These are phyloP conservation scores for Gastracanthus pulcherrimus DNA, from an alignment of 2,888 invertebrate genomes.

Conservation along the genomic window DNA sequence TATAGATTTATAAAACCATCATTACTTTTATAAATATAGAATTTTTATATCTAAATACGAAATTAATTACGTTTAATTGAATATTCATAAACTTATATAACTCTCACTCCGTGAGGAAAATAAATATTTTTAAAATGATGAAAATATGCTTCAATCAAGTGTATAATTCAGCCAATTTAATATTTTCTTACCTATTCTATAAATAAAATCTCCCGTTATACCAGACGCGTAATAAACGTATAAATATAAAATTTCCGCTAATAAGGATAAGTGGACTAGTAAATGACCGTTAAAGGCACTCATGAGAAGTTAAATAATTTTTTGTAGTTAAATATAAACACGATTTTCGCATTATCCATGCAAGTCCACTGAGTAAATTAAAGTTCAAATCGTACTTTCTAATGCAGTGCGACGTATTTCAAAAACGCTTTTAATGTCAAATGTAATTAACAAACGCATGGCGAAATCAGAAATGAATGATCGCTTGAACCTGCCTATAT, in stretches of 20 bases:
- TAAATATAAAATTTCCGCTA: not conserved
- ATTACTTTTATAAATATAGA: too few relatives aligned
- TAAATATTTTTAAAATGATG: too few relatives aligned
- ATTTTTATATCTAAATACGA: too few relatives aligned
- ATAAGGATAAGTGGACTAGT: not conserved
- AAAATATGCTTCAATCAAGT: not conserved
- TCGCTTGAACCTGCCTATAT: too few relatives aligned
- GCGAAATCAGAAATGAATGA: too few relatives aligned
- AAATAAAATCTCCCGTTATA: not conserved
- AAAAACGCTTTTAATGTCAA: too few relatives aligned
- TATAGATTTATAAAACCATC: too few relatives aligned
- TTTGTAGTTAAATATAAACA: not conserved
- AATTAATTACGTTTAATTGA: too few relatives aligned
- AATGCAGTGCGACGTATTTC: not conserved
- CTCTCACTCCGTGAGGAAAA: too few relatives aligned
- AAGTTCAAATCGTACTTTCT: conserved; percentile 8
- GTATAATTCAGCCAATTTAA: not conserved
- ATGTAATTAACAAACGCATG: too few relatives aligned
- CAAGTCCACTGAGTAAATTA: not conserved
- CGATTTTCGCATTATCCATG: not conserved
- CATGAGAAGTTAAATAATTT: not conserved
- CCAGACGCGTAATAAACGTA: not conserved
- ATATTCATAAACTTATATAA: too few relatives aligned
- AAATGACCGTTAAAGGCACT: not conserved
- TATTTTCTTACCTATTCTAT: not conserved